phyloP scores from a whole-genome alignment of 2,797 vertebrate species.

The Echeneis naucrates region DNA sequence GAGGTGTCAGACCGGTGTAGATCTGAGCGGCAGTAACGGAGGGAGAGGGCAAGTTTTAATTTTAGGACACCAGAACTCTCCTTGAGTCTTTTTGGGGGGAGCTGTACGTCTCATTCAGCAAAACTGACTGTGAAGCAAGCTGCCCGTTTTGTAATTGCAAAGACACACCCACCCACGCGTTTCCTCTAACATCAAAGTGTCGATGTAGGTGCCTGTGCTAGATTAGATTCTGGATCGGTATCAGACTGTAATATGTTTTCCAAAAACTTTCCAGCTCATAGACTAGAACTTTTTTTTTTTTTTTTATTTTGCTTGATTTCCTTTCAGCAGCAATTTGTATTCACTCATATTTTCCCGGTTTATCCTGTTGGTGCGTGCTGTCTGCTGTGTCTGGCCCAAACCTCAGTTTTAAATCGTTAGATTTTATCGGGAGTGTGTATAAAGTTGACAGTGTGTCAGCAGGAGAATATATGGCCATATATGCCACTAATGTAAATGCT shows the following conservation, averaged over 20 bases:
- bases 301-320: conserved; percentile 41
- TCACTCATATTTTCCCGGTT: conserved; percentile 47
- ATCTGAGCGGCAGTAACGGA: not conserved
- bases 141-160: conserved; percentile 50
- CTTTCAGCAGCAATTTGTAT: conserved; percentile 54
- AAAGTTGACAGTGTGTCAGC: conserved; percentile 37
- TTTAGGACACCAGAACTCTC: conserved; percentile 31
- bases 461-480: conserved; percentile 16
- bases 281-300: conserved; percentile 30
- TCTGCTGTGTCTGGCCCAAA: conserved; percentile 8
- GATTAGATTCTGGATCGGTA: conserved; percentile 51
- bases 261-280: conserved; percentile 45
- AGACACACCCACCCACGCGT: conserved; percentile 39
- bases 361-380: not conserved
- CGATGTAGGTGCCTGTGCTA: conserved; percentile 29
- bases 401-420: conserved; percentile 24
- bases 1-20: conserved; percentile 18
- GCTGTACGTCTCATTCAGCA: conserved; percentile 28
- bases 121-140: conserved; percentile 56
- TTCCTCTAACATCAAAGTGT: conserved; percentile 47
- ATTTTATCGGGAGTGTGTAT: conserved; percentile 47
- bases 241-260: conserved; percentile 16
- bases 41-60: not conserved
- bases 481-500: conserved; percentile 36
- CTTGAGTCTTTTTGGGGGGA: conserved; percentile 35